Percentiles rank a stretch among this genome's conserved stretches.
Evolutionary conservation across 2,113 vertebrate species (phyloP).

Genomic region (Caretta caretta): DNA sequence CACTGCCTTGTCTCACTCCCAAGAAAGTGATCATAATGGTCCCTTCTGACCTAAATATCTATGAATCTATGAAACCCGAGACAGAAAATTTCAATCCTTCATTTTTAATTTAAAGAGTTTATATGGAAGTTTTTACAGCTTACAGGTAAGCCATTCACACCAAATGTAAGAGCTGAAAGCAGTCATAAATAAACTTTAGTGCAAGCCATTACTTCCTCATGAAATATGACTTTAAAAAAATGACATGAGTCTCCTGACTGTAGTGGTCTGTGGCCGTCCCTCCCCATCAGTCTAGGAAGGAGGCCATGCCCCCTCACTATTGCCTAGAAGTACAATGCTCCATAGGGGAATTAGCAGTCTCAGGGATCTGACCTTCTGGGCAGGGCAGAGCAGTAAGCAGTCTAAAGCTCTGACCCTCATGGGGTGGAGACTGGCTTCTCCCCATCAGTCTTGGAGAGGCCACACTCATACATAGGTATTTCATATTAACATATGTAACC

Average conservation of each 20-base stretch:
- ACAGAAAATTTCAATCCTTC: not conserved
- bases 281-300: not conserved
- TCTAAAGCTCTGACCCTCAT: not conserved
- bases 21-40: not conserved
- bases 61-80: not conserved
- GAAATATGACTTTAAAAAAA: not conserved
- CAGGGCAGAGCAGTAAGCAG: not conserved
- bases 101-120: not conserved
- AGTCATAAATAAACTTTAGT: fast-evolving
- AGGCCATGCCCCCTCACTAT: not conserved
- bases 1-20: fast-evolving
- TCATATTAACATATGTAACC: too few relatives aligned
- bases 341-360: not conserved
- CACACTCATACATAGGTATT: too few relatives aligned
- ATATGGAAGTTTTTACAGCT: not conserved
- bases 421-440: too few relatives aligned
- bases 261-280: not conserved
- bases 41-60: too few relatives aligned
- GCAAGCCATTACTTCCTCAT: not conserved
- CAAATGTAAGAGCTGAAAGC: not conserved
- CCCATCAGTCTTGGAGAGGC: too few relatives aligned
- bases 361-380: not conserved
- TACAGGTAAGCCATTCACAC: not conserved
- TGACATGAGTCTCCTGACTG: not conserved
- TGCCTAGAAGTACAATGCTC: not conserved